Percentiles rank a stretch among this genome's conserved stretches.
Evolutionary conservation across 2,888 invertebrate species (phyloP).

Genomic region (Hedychridium roseum): DNA sequence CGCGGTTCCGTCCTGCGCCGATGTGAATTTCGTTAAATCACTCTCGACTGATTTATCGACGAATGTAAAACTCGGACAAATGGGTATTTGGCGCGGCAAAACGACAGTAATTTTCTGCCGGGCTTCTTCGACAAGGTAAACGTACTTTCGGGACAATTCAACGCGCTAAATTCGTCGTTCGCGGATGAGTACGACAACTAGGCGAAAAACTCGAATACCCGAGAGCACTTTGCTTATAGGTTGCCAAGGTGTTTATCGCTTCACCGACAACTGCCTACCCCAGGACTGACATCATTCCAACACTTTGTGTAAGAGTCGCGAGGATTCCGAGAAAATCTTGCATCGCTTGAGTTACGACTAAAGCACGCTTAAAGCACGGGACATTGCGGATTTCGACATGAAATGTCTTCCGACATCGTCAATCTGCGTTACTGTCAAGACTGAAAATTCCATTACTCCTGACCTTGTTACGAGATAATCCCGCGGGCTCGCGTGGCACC

Average conservation of each 20-base stretch:
- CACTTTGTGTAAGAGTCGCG: constrained; percentile 19
- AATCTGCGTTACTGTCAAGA: no score
- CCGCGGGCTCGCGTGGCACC: no score
- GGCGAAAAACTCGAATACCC: constrained; percentile 8
- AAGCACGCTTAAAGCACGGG: no score
- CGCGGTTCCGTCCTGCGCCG: not conserved
- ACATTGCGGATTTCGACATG: no score
- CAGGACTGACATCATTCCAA: constrained; percentile 24
- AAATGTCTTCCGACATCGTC: no score
- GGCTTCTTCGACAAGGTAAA: constrained; percentile 5
- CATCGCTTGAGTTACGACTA: not conserved
- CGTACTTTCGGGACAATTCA: constrained; percentile 16
- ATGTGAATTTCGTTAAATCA: not conserved
- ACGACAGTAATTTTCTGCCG: constrained; percentile 20
- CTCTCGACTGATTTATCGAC: constrained; percentile 1
- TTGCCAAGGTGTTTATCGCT: constrained; percentile 37
- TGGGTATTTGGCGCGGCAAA: not conserved
- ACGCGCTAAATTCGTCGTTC: constrained; percentile 24
- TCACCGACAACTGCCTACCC: constrained; percentile 18
- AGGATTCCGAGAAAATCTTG: constrained; percentile 6
- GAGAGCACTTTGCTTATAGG: not conserved
- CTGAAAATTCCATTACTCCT: no score
- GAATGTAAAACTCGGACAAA: constrained; percentile 13
- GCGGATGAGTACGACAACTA: not conserved
- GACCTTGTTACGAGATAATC: no score